phyloP scores from a whole-genome alignment of 53 echinoderm and acorn worm species.

The Mesocentrotus franciscanus region DNA sequence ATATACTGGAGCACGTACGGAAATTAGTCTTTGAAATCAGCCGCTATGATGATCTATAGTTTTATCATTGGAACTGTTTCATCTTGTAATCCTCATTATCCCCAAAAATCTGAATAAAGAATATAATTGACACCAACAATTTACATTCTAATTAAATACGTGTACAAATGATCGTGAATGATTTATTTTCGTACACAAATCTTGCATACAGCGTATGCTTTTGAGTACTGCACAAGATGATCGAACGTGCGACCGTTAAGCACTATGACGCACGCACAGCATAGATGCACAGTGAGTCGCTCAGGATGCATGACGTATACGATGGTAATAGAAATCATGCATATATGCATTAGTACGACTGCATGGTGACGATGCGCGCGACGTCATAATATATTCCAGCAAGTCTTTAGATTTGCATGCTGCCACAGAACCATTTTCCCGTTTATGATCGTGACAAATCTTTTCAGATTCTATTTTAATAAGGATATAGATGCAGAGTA shows the following conservation, averaged over 20 bases:
- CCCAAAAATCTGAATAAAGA: neutral
- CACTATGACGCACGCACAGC: neutral
- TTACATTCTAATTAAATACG: neutral
- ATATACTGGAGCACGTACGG: neutral
- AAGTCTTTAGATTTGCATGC: too few species aligned
- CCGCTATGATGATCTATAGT: neutral
- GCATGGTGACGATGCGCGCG: too few species aligned
- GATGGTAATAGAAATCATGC: too few species aligned
- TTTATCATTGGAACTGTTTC: neutral
- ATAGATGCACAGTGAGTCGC: too few species aligned
- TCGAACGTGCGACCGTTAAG: neutral
- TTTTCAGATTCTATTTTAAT: too few species aligned
- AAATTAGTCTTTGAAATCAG: slow-evolving; percentile 13
- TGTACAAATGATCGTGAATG: neutral
- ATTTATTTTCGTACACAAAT: neutral
- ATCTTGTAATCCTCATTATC: neutral
- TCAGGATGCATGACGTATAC: too few species aligned
- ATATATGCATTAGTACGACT: too few species aligned
- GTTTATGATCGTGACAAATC: too few species aligned
- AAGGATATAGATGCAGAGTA: too few species aligned
- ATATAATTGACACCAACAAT: neutral
- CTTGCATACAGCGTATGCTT: neutral
- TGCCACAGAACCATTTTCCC: too few species aligned
- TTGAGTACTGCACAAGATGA: neutral
- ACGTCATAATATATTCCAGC: too few species aligned